These are phyloP conservation scores for Neotoxoptera formosana DNA, from an alignment of 1,140 invertebrate genomes.

Conservation along the genomic window DNA sequence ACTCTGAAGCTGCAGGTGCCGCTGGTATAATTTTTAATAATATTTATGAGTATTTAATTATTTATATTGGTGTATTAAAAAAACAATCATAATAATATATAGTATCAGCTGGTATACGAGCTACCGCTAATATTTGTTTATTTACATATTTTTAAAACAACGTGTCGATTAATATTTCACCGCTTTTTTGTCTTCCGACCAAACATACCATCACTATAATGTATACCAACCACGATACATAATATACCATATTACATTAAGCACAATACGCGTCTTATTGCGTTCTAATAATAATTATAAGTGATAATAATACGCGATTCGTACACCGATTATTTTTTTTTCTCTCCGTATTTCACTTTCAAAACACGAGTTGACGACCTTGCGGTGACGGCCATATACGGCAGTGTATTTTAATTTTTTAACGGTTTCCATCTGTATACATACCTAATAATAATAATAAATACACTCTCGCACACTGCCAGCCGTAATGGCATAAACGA, in stretches of 20 bases:
- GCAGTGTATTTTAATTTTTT: neutral
- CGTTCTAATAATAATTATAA: constrained; percentile 1
- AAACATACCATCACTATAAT: no score
- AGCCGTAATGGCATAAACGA: neutral
- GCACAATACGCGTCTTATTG: neutral
- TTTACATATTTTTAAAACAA: no score
- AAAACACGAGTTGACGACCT: constrained; percentile 51
- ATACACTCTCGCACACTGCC: neutral
- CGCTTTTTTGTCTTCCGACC: no score
- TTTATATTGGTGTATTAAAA: no score
- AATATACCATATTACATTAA: neutral
- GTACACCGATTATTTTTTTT: neutral
- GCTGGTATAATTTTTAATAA: no score
- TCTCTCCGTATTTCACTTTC: constrained; percentile 29
- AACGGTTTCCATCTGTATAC: neutral
- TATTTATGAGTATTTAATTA: no score
- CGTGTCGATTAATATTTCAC: no score
- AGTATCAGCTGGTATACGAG: no score
- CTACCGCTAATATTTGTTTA: no score
- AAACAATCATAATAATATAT: no score
- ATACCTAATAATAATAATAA: no score
- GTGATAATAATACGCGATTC: constrained; percentile 65
- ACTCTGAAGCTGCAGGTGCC: neutral
- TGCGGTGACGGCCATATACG: neutral
- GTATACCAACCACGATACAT: no score